phyloP scores from a whole-genome alignment of 2,113 vertebrate genomes.

The Varanus komodoensis region DNA sequence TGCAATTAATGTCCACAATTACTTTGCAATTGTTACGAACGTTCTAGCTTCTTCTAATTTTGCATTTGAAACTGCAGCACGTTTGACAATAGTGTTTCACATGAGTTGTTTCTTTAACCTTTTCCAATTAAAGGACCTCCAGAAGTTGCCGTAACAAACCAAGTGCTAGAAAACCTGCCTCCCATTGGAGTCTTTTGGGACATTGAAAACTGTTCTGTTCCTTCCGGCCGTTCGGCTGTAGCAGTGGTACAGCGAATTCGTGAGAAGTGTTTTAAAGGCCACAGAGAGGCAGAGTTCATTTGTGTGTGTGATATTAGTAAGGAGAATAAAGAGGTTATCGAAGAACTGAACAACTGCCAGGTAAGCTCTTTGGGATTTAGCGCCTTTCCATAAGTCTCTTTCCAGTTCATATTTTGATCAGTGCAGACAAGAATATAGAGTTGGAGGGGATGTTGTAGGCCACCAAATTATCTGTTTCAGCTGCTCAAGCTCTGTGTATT shows the following conservation, averaged over 20 bases:
- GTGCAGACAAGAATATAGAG: not conserved
- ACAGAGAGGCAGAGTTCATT: conserved; percentile 98
- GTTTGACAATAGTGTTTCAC: too few relatives aligned
- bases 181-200: conserved; percentile 99
- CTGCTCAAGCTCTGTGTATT: too few relatives aligned
- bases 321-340: conserved; percentile 97
- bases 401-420: not conserved
- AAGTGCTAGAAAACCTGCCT: conserved; percentile 89
- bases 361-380: conserved; percentile 70
- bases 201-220: conserved; percentile 97
- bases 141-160: conserved; percentile 79
- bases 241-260: conserved; percentile 93
- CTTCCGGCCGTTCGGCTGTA: conserved; percentile 91
- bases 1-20: not conserved
- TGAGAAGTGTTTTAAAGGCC: conserved; percentile 93
- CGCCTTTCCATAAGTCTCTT: not conserved
- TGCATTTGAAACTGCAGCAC: not conserved
- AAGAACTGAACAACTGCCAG: conserved; percentile 99
- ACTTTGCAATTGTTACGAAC: too few relatives aligned
- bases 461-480: not conserved
- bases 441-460: not conserved
- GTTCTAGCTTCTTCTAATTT: too few relatives aligned
- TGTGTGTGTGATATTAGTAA: conserved; percentile 99
- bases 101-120: not conserved
- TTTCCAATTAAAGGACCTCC: conserved; percentile 80